Conservation (phyloP, 2,888 invertebrate genomes). For the Drosophila nigritarsus region DNA sequence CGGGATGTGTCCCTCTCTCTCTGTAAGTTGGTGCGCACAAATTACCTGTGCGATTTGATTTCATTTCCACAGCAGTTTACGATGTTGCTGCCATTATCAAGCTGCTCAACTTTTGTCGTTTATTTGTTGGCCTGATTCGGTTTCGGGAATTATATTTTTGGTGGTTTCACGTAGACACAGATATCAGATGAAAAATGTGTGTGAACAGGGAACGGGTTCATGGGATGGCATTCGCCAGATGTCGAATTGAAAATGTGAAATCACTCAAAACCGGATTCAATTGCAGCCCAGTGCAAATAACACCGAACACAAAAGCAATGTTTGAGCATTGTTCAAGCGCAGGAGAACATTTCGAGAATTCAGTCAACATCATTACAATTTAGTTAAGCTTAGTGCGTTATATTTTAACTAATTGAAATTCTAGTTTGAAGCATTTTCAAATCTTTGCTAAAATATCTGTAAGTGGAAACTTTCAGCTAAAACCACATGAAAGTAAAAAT, state of each 20-base stretch:
- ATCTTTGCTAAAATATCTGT: constrained; percentile 11
- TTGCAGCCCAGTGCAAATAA: constrained; percentile 2
- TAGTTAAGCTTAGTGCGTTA: constrained; percentile 20
- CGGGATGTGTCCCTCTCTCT: constrained; percentile 5
- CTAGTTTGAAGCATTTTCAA: too few species aligned
- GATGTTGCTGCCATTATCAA: constrained; percentile 35
- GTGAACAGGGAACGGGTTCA: constrained; percentile 34
- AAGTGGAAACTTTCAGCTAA: neutral
- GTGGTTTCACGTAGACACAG: constrained; percentile 5
- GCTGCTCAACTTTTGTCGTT: constrained; percentile 58
- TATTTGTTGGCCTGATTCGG: constrained; percentile 60
- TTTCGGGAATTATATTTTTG: constrained; percentile 47
- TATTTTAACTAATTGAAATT: constrained; percentile 36
- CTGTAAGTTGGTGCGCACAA: constrained; percentile 57
- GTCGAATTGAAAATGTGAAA: constrained; percentile 56
- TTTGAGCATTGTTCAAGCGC: neutral
- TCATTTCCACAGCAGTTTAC: constrained; percentile 61
- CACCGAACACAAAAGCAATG: neutral
- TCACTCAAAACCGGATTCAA: constrained; percentile 25
- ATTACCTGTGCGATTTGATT: constrained; percentile 79
- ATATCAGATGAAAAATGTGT: constrained; percentile 40
- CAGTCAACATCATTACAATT: constrained; percentile 10
- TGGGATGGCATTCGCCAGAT: constrained; percentile 63
- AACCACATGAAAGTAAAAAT: neutral
- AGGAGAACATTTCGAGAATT: neutral